These are phyloP conservation scores for Phaedon cochleariae DNA, from an alignment of 2,888 invertebrate species.

Conservation along the genomic window DNA sequence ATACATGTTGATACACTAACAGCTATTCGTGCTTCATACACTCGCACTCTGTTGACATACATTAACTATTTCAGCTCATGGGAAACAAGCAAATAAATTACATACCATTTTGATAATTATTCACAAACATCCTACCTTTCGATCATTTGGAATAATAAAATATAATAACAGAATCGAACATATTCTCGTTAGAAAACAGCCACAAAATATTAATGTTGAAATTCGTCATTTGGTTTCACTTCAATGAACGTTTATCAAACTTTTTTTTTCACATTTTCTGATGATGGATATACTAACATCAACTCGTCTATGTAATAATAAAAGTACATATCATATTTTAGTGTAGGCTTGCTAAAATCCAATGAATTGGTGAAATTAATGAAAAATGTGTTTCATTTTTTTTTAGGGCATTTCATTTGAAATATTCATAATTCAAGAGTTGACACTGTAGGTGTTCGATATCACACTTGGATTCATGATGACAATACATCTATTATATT, in stretches of 20 bases:
- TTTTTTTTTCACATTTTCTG: neutral
- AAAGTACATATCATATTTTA: neutral
- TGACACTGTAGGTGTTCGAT: neutral
- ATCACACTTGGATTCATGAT: neutral
- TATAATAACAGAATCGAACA: neutral
- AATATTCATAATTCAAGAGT: neutral
- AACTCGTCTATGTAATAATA: neutral
- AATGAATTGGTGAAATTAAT: neutral
- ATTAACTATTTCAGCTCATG: slow-evolving; percentile 40
- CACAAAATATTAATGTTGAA: neutral
- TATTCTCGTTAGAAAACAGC: neutral
- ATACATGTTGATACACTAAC: slow-evolving; percentile 48
- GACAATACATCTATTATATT: no score
- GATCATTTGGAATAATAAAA: slow-evolving; percentile 39
- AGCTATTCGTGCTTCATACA: slow-evolving; percentile 53
- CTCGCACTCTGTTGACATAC: slow-evolving; percentile 39
- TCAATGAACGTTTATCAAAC: neutral
- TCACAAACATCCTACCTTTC: slow-evolving; percentile 49
- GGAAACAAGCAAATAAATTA: slow-evolving; percentile 40
- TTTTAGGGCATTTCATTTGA: neutral
- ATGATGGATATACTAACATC: neutral
- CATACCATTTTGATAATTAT: slow-evolving; percentile 42
- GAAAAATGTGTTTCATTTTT: neutral
- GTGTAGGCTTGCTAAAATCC: neutral
- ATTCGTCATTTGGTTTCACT: neutral